A percentile compares a stretch with the other conserved stretches of the same genome.
These are phyloP conservation scores for Hydropsyche betteni DNA, from an alignment of 2,888 invertebrate genomes.

Conservation along the genomic window DNA sequence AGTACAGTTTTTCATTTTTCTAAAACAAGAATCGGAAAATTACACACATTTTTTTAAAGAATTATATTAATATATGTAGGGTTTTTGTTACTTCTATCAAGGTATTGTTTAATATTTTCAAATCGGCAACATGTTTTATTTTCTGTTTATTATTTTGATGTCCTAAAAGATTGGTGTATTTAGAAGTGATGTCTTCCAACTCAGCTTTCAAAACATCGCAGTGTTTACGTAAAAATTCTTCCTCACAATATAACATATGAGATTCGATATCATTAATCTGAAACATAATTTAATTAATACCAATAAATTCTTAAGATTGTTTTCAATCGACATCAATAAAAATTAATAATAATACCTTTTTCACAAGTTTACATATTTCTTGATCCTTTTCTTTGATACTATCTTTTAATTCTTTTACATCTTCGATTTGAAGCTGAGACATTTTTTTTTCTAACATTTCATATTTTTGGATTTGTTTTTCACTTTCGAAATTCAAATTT, in stretches of 20 bases:
- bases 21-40: slow-evolving; percentile 34
- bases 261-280: slow-evolving; percentile 50
- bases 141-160: slow-evolving; percentile 74
- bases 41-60: not conserved
- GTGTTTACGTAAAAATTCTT: slow-evolving; percentile 60
- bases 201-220: slow-evolving; percentile 60
- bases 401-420: slow-evolving; percentile 54
- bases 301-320: not conserved
- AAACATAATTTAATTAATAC: slow-evolving; percentile 13
- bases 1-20: slow-evolving; percentile 55
- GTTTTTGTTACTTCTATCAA: slow-evolving; percentile 59
- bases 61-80: not conserved
- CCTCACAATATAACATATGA: slow-evolving; percentile 59
- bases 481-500: slow-evolving; percentile 44
- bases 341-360: not conserved
- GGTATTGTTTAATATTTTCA: slow-evolving; percentile 61
- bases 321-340: not conserved
- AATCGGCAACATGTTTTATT: slow-evolving; percentile 65
- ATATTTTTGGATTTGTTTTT: slow-evolving; percentile 54
- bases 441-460: slow-evolving; percentile 54
- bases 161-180: slow-evolving; percentile 69
- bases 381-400: slow-evolving; percentile 51
- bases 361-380: slow-evolving; percentile 51
- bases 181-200: slow-evolving; percentile 64
- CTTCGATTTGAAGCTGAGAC: slow-evolving; percentile 54